Evolutionary conservation across 2,113 vertebrate genomes (phyloP), one percentile per base, ranked within the genome.

Genomic region (Nothoprocta pentlandii): DNA sequence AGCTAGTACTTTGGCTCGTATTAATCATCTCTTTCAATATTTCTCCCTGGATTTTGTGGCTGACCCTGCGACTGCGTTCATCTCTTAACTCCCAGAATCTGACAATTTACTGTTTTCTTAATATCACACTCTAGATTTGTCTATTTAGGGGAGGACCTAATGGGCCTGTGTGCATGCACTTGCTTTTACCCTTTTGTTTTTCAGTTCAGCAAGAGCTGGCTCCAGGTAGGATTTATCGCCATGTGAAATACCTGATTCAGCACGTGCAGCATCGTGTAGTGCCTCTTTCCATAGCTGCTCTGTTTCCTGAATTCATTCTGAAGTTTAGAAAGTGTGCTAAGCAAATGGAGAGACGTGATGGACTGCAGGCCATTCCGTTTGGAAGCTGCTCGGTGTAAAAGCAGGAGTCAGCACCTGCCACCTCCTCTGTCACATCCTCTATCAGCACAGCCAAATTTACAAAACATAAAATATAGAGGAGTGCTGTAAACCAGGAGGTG

Each of bases 131-230:
- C 47, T 58, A 32, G 23, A 25, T 42, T 4, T 44, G 16, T 0
- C 34, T 39, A 39, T 39, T 39, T 39, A 39, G 36, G 34, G 39
- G 53, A 21, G 25, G 34, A 49, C 36, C 42, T 77, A 23, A 47
- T 19, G 71, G 34, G 78, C 63, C 15, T n/a, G 23, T 42, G 22
- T 20, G 10, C 16, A n/a, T 54, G 41, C 58, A 36, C 58, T 77
- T 82, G 22, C 49, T 89, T 88, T 95, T 87, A 82, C 41, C 32
- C 49, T 9, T 61, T 89, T 78, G 75, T 80, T 93, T 95, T 93
- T 92, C 51, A 56, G 11, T 73, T 81, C 66, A 76, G 47, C 51
- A 76, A 77, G 20, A 81, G 16, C 71, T 93, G 90, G 54, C 34
- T 87, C 67, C 80, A 53, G 62, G 4, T 69, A 34, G 44, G 73